Evolutionary conservation across 2,113 vertebrate genomes (phyloP), one percentile per base, ranked within the genome.

Genomic region (Epinephelus lanceolatus): DNA sequence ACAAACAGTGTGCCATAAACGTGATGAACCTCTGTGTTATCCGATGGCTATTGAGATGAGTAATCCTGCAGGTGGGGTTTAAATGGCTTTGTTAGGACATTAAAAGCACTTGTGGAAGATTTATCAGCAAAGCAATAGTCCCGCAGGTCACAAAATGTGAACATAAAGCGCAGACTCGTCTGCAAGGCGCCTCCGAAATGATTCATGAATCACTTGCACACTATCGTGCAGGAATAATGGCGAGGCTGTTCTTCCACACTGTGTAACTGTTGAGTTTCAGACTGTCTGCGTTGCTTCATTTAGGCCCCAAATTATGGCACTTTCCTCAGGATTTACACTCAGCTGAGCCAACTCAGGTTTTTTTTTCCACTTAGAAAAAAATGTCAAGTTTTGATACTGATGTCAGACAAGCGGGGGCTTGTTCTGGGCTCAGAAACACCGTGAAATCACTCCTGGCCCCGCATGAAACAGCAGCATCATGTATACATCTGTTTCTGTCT

Each of bases 381-480:
- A 79, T 33, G 14, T 70, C 15, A 59, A 74, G 62, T 74, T 86
- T 72, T 78, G 81, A 91, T 88, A 51, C 55, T 83, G 57, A 70
- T 72, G 81, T 47, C 23, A 81, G 73, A 91, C 86, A 91, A 89
- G 71, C 40, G 13, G 42, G 53, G 63, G 80, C 90, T 89, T 91
- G 91, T 88, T 86, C 77, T 57, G 45, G 65, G 47, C 49, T 62
- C 60, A 73, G 52, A 49, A 65, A 79, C 6, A 63, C 47, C 47
- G 74, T 17, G 18, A 80, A 88, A 42, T 65, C 55, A 84, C 71
- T 74, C 42, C 42, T 45, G 42, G 33, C 33, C 33, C 40, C 42
- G 8, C 42, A 45, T 8, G 42, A 45, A 45, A 45, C 42, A 45
- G 8, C 42, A 11, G 55, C 13, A 37, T 83, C 40, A 47, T 63